Percentiles rank a stretch among this genome's conserved stretches.
Evolutionary conservation across 2,113 vertebrate genomes (phyloP).

Genomic region (Erinaceus europaeus): DNA sequence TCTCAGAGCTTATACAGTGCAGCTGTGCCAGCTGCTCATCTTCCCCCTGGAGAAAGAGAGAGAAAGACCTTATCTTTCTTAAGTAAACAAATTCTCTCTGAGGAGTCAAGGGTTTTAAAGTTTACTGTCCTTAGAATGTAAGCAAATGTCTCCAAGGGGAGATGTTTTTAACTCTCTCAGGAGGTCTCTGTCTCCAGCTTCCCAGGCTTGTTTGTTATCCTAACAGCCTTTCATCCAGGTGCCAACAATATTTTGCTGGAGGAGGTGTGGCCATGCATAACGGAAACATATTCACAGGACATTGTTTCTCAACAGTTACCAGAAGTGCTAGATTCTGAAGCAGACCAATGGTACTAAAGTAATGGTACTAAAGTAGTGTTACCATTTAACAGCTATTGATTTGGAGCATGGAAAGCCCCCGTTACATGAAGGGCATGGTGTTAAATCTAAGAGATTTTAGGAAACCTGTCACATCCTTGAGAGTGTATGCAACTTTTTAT

Average conservation of each 20-base stretch:
- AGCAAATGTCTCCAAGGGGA: background rate
- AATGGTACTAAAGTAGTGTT: too few relatives aligned
- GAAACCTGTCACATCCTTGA: background rate
- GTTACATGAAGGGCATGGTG: too few relatives aligned
- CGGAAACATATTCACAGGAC: background rate
- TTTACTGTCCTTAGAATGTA: conserved; percentile 13
- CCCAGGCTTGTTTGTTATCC: background rate
- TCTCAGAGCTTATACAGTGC: background rate
- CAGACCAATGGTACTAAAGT: too few relatives aligned
- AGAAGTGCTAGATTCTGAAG: too few relatives aligned
- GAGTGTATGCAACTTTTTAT: background rate
- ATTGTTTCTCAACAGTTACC: background rate
- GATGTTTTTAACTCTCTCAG: background rate
- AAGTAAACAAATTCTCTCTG: conserved; percentile 10
- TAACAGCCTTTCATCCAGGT: background rate
- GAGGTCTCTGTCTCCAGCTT: background rate
- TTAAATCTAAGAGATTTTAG: background rate
- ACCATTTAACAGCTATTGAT: background rate
- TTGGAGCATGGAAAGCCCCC: background rate
- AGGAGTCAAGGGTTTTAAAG: background rate
- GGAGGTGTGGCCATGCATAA: background rate
- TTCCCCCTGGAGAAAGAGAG: background rate
- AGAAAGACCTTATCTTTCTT: conserved; percentile 6
- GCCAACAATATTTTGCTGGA: background rate
- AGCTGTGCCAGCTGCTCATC: background rate